These are phyloP conservation scores for Pimephales promelas DNA, from an alignment of 2,113 vertebrate genomes.

Conservation along the genomic window DNA sequence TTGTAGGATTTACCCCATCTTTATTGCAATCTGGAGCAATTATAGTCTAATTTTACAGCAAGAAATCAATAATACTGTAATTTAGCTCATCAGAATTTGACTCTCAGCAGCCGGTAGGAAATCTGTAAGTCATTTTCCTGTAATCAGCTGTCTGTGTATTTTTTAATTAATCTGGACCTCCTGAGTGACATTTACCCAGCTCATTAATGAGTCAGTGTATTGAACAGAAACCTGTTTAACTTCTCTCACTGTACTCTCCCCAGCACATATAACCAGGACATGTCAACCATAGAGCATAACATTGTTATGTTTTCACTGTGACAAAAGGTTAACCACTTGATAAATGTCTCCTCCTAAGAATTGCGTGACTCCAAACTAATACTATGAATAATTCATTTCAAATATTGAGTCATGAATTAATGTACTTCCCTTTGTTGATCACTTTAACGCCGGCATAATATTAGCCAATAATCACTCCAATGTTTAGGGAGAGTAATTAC, in stretches of 20 bases:
- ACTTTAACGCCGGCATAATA: neutral
- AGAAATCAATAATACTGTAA: slow-evolving; percentile 67
- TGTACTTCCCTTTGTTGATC: slow-evolving; percentile 3
- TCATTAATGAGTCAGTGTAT: slow-evolving; percentile 60
- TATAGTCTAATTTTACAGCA: slow-evolving; percentile 62
- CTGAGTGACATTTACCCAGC: slow-evolving; percentile 65
- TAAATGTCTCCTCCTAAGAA: neutral
- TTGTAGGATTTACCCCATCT: slow-evolving; percentile 60
- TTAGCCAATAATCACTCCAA: neutral
- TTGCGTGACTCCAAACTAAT: neutral
- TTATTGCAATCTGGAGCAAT: slow-evolving; percentile 61
- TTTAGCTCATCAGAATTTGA: slow-evolving; percentile 60
- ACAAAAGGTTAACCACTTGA: neutral
- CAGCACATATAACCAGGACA: slow-evolving; percentile 6
- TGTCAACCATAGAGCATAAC: neutral
- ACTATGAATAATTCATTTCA: slow-evolving; percentile 9
- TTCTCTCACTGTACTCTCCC: neutral
- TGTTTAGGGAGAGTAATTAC: slow-evolving; percentile 1
- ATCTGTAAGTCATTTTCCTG: slow-evolving; percentile 67
- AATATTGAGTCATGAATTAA: slow-evolving; percentile 18
- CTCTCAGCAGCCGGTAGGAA: slow-evolving; percentile 57
- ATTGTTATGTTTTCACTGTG: neutral
- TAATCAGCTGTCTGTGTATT: slow-evolving; percentile 67
- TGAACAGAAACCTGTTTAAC: slow-evolving; percentile 21
- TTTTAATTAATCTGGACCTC: slow-evolving; percentile 68